Conservation (phyloP, 2,797 vertebrate genomes). For the Oreortyx pictus region DNA sequence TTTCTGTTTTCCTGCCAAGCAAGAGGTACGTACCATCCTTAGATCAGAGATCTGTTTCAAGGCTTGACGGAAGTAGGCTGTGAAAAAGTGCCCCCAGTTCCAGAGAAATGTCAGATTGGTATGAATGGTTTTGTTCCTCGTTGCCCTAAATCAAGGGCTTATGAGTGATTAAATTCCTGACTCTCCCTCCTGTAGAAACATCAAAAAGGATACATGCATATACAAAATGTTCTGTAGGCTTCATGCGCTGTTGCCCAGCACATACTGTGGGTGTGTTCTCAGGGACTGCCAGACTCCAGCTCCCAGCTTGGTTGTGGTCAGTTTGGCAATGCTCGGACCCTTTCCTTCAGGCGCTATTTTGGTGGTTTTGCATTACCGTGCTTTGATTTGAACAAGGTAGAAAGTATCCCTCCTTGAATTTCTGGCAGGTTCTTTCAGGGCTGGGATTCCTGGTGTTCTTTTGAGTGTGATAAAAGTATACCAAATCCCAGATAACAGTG, state of each 20-base stretch:
- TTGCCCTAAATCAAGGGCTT: not conserved
- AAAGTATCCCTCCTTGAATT: not conserved
- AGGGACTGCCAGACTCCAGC: not conserved
- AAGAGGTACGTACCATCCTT: not conserved
- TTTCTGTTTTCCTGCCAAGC: not conserved
- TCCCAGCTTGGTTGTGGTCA: not conserved
- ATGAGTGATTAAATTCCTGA: not conserved
- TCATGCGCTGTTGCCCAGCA: accelerated
- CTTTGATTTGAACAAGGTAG: not conserved
- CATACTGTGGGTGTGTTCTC: not conserved
- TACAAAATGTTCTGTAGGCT: not conserved
- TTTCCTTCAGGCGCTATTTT: not conserved
- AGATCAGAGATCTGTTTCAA: not conserved
- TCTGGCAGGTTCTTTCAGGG: not conserved
- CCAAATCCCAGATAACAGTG: not conserved
- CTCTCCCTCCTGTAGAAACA: not conserved
- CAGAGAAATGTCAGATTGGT: not conserved
- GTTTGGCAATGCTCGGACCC: not conserved
- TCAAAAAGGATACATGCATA: not conserved
- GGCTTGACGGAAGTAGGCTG: not conserved
- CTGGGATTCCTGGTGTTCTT: not conserved
- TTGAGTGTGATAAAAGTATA: not conserved
- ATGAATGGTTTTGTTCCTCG: not conserved
- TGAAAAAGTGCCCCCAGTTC: not conserved
- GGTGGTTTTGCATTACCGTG: not conserved